Percentiles rank a stretch among this genome's conserved stretches.
These are phyloP conservation scores for Synchiropus splendidus DNA, from an alignment of 2,113 vertebrate species.

Conservation along the genomic window DNA sequence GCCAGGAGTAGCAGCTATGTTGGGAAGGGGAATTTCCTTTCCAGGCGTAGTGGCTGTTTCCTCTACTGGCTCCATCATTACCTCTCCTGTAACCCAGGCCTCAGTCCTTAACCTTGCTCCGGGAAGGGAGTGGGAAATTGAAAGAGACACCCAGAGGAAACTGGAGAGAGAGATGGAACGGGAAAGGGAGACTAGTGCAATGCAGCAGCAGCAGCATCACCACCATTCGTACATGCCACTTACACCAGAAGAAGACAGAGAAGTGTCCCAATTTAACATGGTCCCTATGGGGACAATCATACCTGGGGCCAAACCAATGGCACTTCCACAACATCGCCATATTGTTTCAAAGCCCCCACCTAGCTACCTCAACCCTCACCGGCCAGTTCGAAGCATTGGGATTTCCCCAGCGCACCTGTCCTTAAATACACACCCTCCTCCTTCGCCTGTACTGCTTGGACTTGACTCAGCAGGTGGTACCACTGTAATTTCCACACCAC, in stretches of 20 bases:
- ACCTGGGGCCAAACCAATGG: conserved; percentile 50
- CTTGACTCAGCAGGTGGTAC: conserved; percentile 46
- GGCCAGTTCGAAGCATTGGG: conserved; percentile 60
- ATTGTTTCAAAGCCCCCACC: conserved; percentile 68
- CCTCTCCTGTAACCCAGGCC: conserved; percentile 40
- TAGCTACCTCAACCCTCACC: conserved; percentile 65
- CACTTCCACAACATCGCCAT: conserved; percentile 58
- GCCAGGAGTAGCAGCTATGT: conserved; percentile 31
- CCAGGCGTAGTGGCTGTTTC: conserved; percentile 42
- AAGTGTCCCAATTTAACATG: conserved; percentile 69
- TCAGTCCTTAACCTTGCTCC: conserved; percentile 53
- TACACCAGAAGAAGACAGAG: conserved; percentile 70
- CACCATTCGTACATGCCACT: conserved; percentile 59
- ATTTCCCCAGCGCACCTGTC: conserved; percentile 56
- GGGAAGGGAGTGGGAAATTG: conserved; percentile 49
- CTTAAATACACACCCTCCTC: conserved; percentile 51
- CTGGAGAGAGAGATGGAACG: conserved; percentile 46
- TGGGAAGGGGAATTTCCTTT: conserved; percentile 45
- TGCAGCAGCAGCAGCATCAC: conserved; percentile 39
- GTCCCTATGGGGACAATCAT: conserved; percentile 52
- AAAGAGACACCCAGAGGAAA: conserved; percentile 50
- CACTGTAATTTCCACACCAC: conserved; percentile 52
- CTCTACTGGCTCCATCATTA: conserved; percentile 48
- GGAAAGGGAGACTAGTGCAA: conserved; percentile 44
- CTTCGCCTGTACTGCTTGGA: conserved; percentile 58